A percentile compares a stretch with the other conserved stretches of the same genome.
These are phyloP conservation scores for Drosophila pachea DNA, from an alignment of 1,140 invertebrate species.

Conservation along the genomic window DNA sequence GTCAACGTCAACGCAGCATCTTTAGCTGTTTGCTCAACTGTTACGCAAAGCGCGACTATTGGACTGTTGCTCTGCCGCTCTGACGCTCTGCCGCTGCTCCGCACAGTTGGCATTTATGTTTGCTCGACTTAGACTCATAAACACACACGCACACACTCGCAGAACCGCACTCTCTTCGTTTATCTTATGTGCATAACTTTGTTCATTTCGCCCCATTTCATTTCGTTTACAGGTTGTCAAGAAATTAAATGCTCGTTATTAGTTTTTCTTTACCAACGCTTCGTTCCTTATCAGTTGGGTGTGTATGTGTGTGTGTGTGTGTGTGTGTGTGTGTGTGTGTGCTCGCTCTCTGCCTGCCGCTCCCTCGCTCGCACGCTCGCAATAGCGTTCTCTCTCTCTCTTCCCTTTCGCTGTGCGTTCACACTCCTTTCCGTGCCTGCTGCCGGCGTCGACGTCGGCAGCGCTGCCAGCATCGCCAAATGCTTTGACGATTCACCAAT, in stretches of 20 bases:
- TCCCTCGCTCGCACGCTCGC: neutral
- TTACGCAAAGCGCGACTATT: slow-evolving; percentile 41
- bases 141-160: neutral
- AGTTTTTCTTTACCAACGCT: slow-evolving; percentile 24
- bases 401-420: neutral
- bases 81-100: neutral
- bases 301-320: slow-evolving; percentile 11
- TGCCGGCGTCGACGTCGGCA: neutral
- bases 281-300: slow-evolving; percentile 52
- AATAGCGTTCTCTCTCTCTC: neutral
- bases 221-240: slow-evolving; percentile 58
- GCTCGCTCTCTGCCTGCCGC: neutral
- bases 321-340: slow-evolving; percentile 10
- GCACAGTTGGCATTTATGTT: slow-evolving; percentile 16
- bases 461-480: slow-evolving; percentile 20
- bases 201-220: slow-evolving; percentile 40
- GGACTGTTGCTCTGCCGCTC: slow-evolving; percentile 45
- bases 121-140: slow-evolving; percentile 17
- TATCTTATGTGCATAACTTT: slow-evolving; percentile 33
- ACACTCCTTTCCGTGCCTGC: slow-evolving; percentile 8
- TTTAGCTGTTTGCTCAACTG: slow-evolving; percentile 50
- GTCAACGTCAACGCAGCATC: slow-evolving; percentile 10
- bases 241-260: slow-evolving; percentile 62
- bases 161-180: slow-evolving; percentile 2
- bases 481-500: slow-evolving; percentile 44